phyloP scores from a whole-genome alignment of 2,888 invertebrate genomes.

The Flexamia atlantica region DNA sequence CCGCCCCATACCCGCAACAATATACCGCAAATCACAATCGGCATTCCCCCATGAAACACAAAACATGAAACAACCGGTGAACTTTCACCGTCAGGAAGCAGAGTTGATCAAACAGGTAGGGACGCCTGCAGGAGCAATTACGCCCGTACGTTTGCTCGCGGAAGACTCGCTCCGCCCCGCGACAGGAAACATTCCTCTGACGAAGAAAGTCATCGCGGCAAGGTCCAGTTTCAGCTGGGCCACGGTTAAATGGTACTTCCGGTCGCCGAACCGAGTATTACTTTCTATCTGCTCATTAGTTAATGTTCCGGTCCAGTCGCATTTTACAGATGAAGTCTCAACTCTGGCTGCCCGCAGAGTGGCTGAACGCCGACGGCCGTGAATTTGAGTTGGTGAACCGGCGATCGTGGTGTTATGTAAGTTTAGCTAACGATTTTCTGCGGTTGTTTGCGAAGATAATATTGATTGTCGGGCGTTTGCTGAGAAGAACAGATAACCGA shows the following conservation, averaged over 20 bases:
- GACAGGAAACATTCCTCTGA: slow-evolving; percentile 10
- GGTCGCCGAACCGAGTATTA: slow-evolving; percentile 35
- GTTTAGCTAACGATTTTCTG: background rate
- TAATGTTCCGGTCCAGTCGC: background rate
- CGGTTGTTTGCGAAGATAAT: too few species aligned
- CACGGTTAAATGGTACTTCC: slow-evolving; percentile 36
- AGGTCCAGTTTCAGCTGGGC: slow-evolving; percentile 25
- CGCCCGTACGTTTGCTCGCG: background rate
- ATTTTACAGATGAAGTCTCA: background rate
- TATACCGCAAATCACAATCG: slow-evolving; percentile 26
- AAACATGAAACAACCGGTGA: background rate
- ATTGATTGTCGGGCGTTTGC: too few species aligned
- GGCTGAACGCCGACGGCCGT: background rate
- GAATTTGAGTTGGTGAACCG: background rate
- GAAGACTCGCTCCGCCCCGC: slow-evolving; percentile 31
- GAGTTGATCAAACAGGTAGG: slow-evolving; percentile 2
- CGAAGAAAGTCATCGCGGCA: slow-evolving; percentile 38
- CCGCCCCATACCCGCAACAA: background rate
- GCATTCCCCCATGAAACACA: background rate
- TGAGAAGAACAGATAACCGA: too few species aligned
- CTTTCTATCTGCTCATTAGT: slow-evolving; percentile 43
- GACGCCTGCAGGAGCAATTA: slow-evolving; percentile 35
- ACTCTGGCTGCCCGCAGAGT: background rate
- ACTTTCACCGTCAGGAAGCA: slow-evolving; percentile 41
- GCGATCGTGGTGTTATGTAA: background rate